These are phyloP conservation scores for Lamellibrachia columna DNA, from an alignment of 2,888 invertebrate genomes.

Conservation along the genomic window DNA sequence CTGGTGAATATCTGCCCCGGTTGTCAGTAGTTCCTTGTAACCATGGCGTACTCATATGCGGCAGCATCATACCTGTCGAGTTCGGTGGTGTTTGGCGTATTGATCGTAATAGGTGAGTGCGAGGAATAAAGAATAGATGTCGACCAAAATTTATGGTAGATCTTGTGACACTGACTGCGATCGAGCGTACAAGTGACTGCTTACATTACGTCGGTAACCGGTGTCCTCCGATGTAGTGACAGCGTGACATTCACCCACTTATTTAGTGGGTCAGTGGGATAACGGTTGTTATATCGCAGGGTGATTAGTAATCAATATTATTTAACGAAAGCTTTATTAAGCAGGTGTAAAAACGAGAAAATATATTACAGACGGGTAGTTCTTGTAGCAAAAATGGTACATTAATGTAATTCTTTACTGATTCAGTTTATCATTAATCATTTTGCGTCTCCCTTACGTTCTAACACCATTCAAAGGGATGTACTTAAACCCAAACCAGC, in stretches of 20 bases:
- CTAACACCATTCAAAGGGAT: too few species aligned
- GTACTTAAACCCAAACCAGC: too few species aligned
- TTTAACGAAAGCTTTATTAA: background rate
- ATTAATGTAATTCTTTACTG: too few species aligned
- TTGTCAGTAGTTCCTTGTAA: slow-evolving; percentile 4
- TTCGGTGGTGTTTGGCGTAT: background rate
- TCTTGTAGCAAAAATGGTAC: too few species aligned
- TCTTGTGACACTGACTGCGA: background rate
- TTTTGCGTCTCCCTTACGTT: too few species aligned
- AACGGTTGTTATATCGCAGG: background rate
- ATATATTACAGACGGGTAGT: background rate
- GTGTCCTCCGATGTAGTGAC: background rate
- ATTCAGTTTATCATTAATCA: too few species aligned
- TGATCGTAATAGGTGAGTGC: background rate
- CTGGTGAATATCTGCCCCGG: background rate
- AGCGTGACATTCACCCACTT: slow-evolving; percentile 10
- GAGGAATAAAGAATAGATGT: background rate
- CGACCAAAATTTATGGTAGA: background rate
- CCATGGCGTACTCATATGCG: background rate
- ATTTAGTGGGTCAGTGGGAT: background rate
- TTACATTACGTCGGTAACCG: background rate
- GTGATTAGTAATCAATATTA: background rate
- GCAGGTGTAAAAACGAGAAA: background rate
- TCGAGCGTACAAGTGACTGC: background rate
- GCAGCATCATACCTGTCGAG: background rate